Base-by-base conservation (phyloP, 2,113 vertebrate genomes). In the Chauna torquata region DNA sequence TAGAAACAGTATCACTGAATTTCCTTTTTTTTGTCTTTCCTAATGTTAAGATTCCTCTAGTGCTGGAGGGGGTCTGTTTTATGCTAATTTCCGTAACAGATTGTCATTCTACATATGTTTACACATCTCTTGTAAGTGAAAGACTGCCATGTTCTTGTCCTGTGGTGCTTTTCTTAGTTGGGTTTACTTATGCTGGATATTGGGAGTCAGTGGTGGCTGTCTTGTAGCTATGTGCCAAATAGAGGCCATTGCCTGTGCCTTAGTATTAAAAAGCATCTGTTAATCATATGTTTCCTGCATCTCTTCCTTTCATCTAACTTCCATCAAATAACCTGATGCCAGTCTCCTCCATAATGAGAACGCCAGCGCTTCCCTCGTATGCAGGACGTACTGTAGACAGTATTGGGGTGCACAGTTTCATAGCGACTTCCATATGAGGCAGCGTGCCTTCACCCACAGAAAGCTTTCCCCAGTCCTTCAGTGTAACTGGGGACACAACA, bases 381-480 rank as follows among this genome's bases (percentile, higher is more conserved):
- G 3, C 25, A 58, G 58, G 55, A 7, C 2, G 3, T 7, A 4
- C 58, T 5, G 16, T n/a, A 4, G 44, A 2, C 57, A 52, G 57
- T 5, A 0, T 6, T 47, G n/a, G 55, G 30, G 38, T 25, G 1
- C 4, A 2, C 16, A 42, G 30, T 23, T 62, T 36, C 24, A 2
- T 7, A 25, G 18, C 0, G 6, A 11, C 44, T 42, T 32, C 36
- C 3, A 3, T 3, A 3, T 3, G 27, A 28, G 24, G 15, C 28
- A 3, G 9, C 1, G 19, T n/a, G 50, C 45, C 79, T 45, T 65
- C 13, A 3, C 38, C 58, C 27, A 1, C 8, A 19, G 50, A 30
- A 13, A 20, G 32, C 44, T 77, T 64, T 55, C n/a, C 25, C 58
- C 65, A 22, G 38, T 34, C 71, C 71, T 38, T 19, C 32, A 8